Percentiles rank a stretch among this genome's conserved stretches.
These are phyloP conservation scores for Furcifer pardalis DNA, from an alignment of 2,797 vertebrate genomes.

Conservation along the genomic window DNA sequence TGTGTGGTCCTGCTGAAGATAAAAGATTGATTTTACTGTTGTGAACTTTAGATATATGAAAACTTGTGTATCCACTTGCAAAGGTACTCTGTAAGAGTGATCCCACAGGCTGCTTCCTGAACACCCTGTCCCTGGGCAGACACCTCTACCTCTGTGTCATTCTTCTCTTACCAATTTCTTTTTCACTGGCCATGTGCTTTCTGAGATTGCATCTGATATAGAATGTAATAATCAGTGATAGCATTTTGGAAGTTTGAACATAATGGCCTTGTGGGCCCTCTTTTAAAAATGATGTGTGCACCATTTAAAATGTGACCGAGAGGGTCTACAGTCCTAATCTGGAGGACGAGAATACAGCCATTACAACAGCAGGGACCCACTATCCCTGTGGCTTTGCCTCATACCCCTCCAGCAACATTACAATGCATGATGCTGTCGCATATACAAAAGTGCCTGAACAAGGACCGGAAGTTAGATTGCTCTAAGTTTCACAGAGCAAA, in stretches of 20 bases:
- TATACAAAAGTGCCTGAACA: no score
- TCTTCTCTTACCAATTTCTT: not conserved
- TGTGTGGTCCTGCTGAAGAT: not conserved
- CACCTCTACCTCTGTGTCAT: not conserved
- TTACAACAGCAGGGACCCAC: no score
- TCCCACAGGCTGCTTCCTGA: no score
- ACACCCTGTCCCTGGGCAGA: not conserved
- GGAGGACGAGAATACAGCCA: no score
- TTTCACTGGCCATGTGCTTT: not conserved
- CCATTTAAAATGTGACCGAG: no score
- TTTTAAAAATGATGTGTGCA: no score
- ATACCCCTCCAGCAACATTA: no score
- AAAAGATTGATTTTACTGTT: not conserved
- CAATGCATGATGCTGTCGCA: no score
- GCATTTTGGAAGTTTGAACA: not conserved
- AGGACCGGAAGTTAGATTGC: no score
- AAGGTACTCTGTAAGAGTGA: not conserved
- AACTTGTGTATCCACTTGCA: not conserved
- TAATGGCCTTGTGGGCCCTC: not conserved
- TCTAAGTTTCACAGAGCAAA: no score
- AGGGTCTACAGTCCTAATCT: no score
- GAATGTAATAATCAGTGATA: not conserved
- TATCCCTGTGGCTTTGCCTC: no score
- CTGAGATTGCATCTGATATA: not conserved
- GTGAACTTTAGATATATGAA: not conserved